Base-by-base conservation (phyloP, 2,888 invertebrate genomes). In the Arctia plantaginis region DNA sequence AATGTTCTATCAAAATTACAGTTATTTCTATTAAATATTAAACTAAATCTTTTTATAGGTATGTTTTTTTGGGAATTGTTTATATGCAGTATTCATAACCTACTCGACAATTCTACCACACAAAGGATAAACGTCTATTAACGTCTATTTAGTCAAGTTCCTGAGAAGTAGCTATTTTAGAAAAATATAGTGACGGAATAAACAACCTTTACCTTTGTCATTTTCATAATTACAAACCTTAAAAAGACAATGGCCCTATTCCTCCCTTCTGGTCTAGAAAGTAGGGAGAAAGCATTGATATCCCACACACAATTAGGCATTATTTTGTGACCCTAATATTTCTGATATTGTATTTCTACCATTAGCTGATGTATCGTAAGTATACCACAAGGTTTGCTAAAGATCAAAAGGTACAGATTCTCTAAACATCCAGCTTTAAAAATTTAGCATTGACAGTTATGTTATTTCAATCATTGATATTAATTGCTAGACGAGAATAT, bases 401-500 rank as follows among this genome's bases (percentile, higher is more conserved):
- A n/a, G n/a, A n/a, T n/a, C n/a, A 35, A 35, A 35, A 35, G 3
- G 35, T 35, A 35, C 7, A 55, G 3, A n/a, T 12, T 12, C 3
- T 27, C 15, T 27, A 27, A 69, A 35, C n/a, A 69, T 59, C 59
- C 69, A 35, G 4, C 55, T 59, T 59, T 15, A 27, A 69, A 59
- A 27, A 41, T 69, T 59, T 33, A 23, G 4, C 23, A 59, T 69
- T 39, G 33, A n/a, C 27, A 39, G 27, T 59, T 59, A 59, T 41
- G 27, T n/a, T 15, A 69, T 41, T 3, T 41, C 3, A 15, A 20
- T 47, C 23, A 33, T 51, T 20, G 33, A 23, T 51, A 23, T 69
- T 55, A 69, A 69, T 69, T 35, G 47, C n/a, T 66, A 65, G 12
- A n/a, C 27, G 27, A 66, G 65, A 66, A 71, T 20, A 65, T 66